Conservation (phyloP, 2,888 invertebrate genomes). For the Asteroscopus sphinx region DNA sequence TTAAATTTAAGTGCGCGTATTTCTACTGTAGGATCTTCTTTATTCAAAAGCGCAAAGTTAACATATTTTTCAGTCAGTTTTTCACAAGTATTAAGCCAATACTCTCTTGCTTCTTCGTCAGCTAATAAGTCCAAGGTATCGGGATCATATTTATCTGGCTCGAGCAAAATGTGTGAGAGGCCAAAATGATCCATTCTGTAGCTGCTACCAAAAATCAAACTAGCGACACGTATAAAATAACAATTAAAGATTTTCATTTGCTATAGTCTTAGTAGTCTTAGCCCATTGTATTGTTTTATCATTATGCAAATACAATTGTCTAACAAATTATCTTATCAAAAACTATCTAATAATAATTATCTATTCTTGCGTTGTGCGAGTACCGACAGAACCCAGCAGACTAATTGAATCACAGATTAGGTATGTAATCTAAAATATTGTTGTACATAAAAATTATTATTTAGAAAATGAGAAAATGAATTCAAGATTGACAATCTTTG, state of each 20-base stretch:
- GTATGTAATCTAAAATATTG: slow-evolving; percentile 42
- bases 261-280: slow-evolving; percentile 70
- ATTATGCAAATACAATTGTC: slow-evolving; percentile 77
- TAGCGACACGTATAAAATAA: slow-evolving; percentile 45
- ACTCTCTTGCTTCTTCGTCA: slow-evolving; percentile 95
- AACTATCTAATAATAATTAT: slow-evolving; percentile 28
- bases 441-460: slow-evolving; percentile 17
- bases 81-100: slow-evolving; percentile 98
- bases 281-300: slow-evolving; percentile 80
- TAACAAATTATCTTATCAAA: slow-evolving; percentile 64
- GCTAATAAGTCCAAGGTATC: slow-evolving; percentile 97
- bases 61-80: slow-evolving; percentile 96
- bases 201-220: slow-evolving; percentile 52
- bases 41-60: slow-evolving; percentile 94
- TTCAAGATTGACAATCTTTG: too few relatives aligned
- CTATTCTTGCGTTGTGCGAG: slow-evolving; percentile 31
- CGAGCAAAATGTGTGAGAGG: slow-evolving; percentile 91
- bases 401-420: slow-evolving; percentile 53
- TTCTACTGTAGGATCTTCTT: slow-evolving; percentile 93
- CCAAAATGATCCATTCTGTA: slow-evolving; percentile 85
- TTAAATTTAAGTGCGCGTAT: slow-evolving; percentile 95
- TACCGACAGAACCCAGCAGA: too few relatives aligned
- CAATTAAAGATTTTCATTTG: slow-evolving; percentile 63
- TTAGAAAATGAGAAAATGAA: too few relatives aligned
- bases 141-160: slow-evolving; percentile 95